Percentiles rank a stretch among this genome's conserved stretches.
phyloP scores from a whole-genome alignment of 2,888 invertebrate species.

The Hirtodrosophila confusa region DNA sequence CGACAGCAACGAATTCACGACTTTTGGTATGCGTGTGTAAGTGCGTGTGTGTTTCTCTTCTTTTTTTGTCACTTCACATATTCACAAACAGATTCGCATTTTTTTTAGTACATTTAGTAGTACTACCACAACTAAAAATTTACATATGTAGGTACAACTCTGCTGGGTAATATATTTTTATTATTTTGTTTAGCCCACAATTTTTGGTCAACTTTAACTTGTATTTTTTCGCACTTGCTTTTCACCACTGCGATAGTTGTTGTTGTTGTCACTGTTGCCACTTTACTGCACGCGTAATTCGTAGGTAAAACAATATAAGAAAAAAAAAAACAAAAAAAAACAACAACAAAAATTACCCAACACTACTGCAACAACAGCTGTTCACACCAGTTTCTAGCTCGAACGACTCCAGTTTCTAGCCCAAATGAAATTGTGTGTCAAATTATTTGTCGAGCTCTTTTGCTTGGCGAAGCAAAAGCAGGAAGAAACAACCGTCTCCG shows the following conservation, averaged over 20 bases:
- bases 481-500: conserved; percentile 54
- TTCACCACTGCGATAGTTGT: conserved; percentile 41
- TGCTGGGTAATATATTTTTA: conserved; percentile 22
- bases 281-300: conserved; percentile 50
- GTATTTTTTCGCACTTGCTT: conserved; percentile 55
- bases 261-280: conserved; percentile 40
- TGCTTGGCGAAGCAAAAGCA: conserved; percentile 44
- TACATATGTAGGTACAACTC: conserved; percentile 41
- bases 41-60: conserved; percentile 27
- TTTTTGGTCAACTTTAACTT: conserved; percentile 48
- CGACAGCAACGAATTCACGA: conserved; percentile 70
- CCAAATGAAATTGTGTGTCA: conserved; percentile 47
- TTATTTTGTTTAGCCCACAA: conserved; percentile 62
- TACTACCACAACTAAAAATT: conserved; percentile 54
- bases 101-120: conserved; percentile 45
- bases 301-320: conserved; percentile 32
- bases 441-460: conserved; percentile 43
- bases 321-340: conserved; percentile 30
- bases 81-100: conserved; percentile 70
- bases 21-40: conserved; percentile 57
- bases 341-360: conserved; percentile 57
- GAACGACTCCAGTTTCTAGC: conserved; percentile 23
- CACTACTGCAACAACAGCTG: conserved; percentile 59
- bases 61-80: conserved; percentile 73
- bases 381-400: conserved; percentile 44